Evolutionary conservation across 1,140 invertebrate species (phyloP).

Genomic region (Pogonognathellus flavescens): DNA sequence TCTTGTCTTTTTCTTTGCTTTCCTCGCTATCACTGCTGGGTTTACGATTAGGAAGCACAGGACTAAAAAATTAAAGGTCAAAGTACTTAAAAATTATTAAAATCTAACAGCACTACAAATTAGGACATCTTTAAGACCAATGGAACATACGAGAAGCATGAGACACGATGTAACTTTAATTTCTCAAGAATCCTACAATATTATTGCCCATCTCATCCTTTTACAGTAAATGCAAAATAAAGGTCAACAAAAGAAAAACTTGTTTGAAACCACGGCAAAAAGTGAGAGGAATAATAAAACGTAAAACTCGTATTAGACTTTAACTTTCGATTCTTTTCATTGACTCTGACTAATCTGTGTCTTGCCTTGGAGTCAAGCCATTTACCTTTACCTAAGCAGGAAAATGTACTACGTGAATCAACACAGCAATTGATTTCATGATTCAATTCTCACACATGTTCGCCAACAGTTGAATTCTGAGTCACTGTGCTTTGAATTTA

Average conservation of each 20-base stretch:
- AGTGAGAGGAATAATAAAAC: conserved; percentile 36
- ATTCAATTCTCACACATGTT: too few species aligned
- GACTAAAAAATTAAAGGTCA: conserved; percentile 18
- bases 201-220: not conserved
- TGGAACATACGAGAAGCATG: not conserved
- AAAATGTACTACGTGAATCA: too few species aligned
- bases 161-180: too few species aligned
- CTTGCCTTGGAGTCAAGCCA: too few species aligned
- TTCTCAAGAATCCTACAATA: not conserved
- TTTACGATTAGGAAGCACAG: not conserved
- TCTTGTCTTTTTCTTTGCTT: conserved; percentile 20
- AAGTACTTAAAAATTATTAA: not conserved
- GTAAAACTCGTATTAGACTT: not conserved
- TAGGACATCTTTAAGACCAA: not conserved
- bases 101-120: not conserved
- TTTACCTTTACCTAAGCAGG: too few species aligned
- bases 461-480: too few species aligned
- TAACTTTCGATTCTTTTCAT: conserved; percentile 27
- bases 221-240: not conserved
- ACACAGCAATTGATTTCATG: too few species aligned
- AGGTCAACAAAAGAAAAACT: conserved; percentile 10
- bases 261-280: conserved; percentile 16
- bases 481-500: too few species aligned
- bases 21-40: not conserved
- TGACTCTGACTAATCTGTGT: too few species aligned